These are phyloP conservation scores for Brenthis ino DNA, from an alignment of 2,888 invertebrate genomes.

Conservation along the genomic window DNA sequence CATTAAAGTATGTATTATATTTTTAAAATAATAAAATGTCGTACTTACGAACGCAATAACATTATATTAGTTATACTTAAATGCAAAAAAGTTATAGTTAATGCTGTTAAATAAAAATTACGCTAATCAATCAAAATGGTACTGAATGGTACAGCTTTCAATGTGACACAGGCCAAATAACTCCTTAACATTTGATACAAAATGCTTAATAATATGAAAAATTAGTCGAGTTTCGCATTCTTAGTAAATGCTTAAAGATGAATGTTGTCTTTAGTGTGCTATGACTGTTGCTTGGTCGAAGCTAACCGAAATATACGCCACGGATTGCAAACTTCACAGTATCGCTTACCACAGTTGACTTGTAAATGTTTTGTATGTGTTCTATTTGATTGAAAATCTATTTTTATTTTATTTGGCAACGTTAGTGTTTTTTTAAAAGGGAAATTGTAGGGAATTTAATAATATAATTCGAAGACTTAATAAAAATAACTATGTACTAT, in stretches of 20 bases:
- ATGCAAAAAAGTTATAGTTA: constrained; percentile 6
- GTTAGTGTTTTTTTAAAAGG: too few relatives aligned
- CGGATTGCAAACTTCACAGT: constrained; percentile 6
- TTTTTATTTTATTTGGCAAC: background rate
- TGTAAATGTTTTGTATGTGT: constrained; percentile 9
- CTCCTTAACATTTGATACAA: background rate
- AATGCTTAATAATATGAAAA: background rate
- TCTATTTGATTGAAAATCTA: background rate
- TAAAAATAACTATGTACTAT: too few relatives aligned
- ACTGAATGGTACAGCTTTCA: constrained; percentile 1
- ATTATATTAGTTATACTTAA: background rate
- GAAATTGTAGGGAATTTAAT: too few relatives aligned
- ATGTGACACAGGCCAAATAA: constrained; percentile 7
- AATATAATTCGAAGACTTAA: too few relatives aligned
- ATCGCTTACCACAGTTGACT: constrained; percentile 24
- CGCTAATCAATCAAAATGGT: background rate
- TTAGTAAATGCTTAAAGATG: constrained; percentile 12
- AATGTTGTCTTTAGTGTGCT: constrained; percentile 22
- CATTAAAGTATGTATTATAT: too few relatives aligned
- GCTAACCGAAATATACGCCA: constrained; percentile 7
- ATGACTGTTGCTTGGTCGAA: constrained; percentile 28
- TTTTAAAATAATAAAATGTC: too few relatives aligned
- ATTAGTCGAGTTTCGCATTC: background rate
- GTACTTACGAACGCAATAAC: background rate
- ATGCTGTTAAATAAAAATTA: constrained; percentile 13